phyloP scores from a whole-genome alignment of 2,797 vertebrate genomes.

The Notamacropus eugenii region DNA sequence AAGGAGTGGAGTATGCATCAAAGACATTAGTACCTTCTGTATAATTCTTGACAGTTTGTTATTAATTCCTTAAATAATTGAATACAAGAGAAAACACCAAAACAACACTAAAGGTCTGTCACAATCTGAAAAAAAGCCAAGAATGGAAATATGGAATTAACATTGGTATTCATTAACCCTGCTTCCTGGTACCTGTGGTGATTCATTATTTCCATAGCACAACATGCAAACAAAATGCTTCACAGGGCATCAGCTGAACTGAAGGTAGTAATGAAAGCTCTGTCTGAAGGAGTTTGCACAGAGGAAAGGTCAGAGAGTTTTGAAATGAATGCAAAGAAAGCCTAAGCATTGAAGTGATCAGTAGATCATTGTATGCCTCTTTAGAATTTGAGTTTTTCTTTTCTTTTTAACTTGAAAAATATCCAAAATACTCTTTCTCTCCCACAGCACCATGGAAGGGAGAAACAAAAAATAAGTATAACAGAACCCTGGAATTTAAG shows the following conservation, averaged over 20 bases:
- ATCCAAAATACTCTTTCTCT: slow-evolving; percentile 7
- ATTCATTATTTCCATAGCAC: not conserved
- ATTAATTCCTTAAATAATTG: slow-evolving; percentile 83
- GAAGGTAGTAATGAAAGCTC: not conserved
- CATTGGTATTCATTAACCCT: slow-evolving; percentile 46
- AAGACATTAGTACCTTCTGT: slow-evolving; percentile 67
- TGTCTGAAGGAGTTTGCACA: slow-evolving; percentile 15
- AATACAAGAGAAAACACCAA: slow-evolving; percentile 71
- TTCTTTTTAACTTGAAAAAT: slow-evolving; percentile 11
- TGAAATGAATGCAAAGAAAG: slow-evolving; percentile 11
- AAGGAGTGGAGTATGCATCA: slow-evolving; percentile 31
- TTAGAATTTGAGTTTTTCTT: slow-evolving; percentile 24
- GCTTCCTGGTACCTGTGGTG: not conserved
- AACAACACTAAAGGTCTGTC: slow-evolving; percentile 55
- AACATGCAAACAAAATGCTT: not conserved
- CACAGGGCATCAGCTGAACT: not conserved
- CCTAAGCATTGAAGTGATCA: not conserved
- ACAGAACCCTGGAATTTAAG: not conserved
- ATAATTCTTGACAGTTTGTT: slow-evolving; percentile 69
- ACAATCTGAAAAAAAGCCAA: slow-evolving; percentile 56
- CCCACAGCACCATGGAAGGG: not conserved
- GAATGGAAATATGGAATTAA: slow-evolving; percentile 15
- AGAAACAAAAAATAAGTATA: not conserved
- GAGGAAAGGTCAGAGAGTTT: not conserved
- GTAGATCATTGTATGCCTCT: not conserved